Percentiles rank a stretch among this genome's conserved stretches.
Evolutionary conservation across 2,888 invertebrate species (phyloP).

Genomic region (Mesoligia furuncula): DNA sequence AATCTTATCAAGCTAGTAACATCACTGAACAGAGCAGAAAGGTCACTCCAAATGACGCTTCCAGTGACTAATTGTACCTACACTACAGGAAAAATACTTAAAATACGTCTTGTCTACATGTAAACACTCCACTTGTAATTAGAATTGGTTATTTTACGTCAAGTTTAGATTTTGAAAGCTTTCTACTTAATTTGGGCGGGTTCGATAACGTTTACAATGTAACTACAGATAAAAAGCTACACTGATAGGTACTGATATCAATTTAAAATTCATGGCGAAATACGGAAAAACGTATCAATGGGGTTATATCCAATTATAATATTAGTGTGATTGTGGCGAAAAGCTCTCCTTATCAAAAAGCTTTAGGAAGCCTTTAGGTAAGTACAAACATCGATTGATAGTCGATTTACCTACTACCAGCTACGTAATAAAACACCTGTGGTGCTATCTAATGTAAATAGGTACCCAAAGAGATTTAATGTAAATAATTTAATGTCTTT

Average conservation of each 20-base stretch:
- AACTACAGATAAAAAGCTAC: background rate
- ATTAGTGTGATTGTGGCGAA: no score
- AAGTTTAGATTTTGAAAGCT: constrained; percentile 17
- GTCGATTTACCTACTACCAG: background rate
- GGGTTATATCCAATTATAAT: no score
- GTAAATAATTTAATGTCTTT: no score
- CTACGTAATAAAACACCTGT: constrained; percentile 5
- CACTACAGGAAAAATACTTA: constrained; percentile 21
- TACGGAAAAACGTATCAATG: no score
- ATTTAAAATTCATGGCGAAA: background rate
- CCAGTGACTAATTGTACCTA: constrained; percentile 25
- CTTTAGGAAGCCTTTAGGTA: background rate
- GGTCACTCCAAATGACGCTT: constrained; percentile 38
- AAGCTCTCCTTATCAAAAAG: background rate
- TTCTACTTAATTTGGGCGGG: constrained; percentile 1
- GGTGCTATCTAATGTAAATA: background rate
- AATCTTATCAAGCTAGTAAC: constrained; percentile 24
- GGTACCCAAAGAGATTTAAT: no score
- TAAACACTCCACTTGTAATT: constrained; percentile 12
- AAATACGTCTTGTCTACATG: background rate
- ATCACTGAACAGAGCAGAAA: constrained; percentile 8
- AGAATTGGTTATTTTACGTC: constrained; percentile 3
- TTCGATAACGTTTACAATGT: constrained; percentile 11
- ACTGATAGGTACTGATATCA: background rate
- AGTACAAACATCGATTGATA: background rate